phyloP scores from a whole-genome alignment of 2,888 invertebrate species.

The Microplitis manilae region DNA sequence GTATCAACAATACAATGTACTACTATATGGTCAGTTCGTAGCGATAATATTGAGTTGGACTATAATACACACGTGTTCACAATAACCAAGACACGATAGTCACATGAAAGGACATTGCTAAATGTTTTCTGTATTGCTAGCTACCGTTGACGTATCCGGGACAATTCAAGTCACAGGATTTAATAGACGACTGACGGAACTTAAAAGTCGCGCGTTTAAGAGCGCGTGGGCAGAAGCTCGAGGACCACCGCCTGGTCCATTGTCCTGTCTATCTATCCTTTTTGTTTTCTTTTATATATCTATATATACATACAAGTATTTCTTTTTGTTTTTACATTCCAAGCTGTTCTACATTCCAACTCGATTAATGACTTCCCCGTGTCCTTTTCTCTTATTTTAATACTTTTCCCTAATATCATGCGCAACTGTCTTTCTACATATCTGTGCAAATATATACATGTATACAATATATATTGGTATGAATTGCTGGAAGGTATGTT shows the following conservation, averaged over 20 bases:
- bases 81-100: constrained; percentile 7
- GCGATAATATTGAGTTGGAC: not conserved
- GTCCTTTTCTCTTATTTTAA: constrained; percentile 24
- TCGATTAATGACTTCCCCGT: constrained; percentile 34
- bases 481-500: constrained; percentile 7
- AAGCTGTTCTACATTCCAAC: constrained; percentile 27
- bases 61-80: constrained; percentile 27
- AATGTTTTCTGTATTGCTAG: constrained; percentile 39
- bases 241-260: constrained; percentile 47
- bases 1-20: not conserved
- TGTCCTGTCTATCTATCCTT: constrained; percentile 57
- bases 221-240: constrained; percentile 50
- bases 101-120: constrained; percentile 30
- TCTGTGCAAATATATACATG: not conserved
- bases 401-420: constrained; percentile 24
- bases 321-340: constrained; percentile 11
- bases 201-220: constrained; percentile 52
- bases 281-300: constrained; percentile 21
- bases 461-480: not conserved
- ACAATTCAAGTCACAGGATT: constrained; percentile 38
- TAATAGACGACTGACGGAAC: constrained; percentile 44
- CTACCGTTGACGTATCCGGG: constrained; percentile 43
- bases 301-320: not conserved
- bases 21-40: not conserved
- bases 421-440: not conserved